Evolutionary conservation across 2,888 invertebrate genomes (phyloP), one percentile per base, ranked within the genome.

Genomic region (Lamproptera curius): DNA sequence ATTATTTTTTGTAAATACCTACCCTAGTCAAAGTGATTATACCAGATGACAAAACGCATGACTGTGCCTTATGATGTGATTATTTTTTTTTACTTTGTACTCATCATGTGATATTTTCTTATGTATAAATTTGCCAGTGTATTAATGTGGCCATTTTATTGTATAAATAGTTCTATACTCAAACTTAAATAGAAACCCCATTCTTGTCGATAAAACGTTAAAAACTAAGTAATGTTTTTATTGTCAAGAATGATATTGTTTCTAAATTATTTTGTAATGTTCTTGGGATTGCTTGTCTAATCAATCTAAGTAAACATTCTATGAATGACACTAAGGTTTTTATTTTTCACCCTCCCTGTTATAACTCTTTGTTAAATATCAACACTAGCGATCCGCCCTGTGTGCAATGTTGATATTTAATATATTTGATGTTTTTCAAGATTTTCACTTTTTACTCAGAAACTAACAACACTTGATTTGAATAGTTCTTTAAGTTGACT

Each of bases 281-380:
- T 6, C 70, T 63, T 70, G 69, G 66, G 78, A 77, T 81, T 79
- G 76, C 70, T 76, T 72, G 59, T 67, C 57, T 58, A 73, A 63
- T 65, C 73, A 76, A 80, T 80, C 75, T 73, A 67, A 81, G 61
- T 81, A 79, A 79, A 78, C 86, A 84, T 86, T 85, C 83, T 78
- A 81, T 85, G 84, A 85, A 86, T 85, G 83, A 78, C 54, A 62
- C n/a, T n/a, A n/a, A n/a, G n/a, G n/a, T n/a, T n/a, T n/a, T n/a
- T n/a, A n/a, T n/a, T n/a, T n/a, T n/a, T n/a, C n/a, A n/a, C n/a
- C n/a, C n/a, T n/a, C n/a, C n/a, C n/a, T n/a, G n/a, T n/a, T n/a
- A n/a, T n/a, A n/a, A n/a, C n/a, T n/a, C n/a, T n/a, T n/a, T n/a
- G n/a, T n/a, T n/a, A n/a, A n/a, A n/a, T n/a, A n/a, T n/a, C n/a